phyloP scores from a whole-genome alignment of 2,113 vertebrate genomes.

The Phalacrocorax carbo region DNA sequence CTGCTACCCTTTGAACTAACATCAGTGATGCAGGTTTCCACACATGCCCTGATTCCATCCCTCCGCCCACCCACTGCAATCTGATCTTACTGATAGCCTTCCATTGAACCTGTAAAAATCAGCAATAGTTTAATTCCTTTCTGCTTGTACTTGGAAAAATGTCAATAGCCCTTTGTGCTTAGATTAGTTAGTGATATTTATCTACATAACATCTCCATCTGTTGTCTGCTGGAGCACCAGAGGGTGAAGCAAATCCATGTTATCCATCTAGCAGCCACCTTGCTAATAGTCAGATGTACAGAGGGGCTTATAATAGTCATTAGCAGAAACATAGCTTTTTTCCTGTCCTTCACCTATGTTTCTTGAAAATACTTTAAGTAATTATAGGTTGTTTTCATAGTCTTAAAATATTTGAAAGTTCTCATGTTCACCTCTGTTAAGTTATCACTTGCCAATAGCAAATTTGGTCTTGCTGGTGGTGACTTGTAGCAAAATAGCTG shows the following conservation, averaged over 20 bases:
- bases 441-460: background rate
- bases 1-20: background rate
- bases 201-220: background rate
- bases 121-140: background rate
- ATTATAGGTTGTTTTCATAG: background rate
- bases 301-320: background rate
- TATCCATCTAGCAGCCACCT: background rate
- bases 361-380: background rate
- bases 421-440: background rate
- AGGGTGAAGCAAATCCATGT: background rate
- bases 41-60: background rate
- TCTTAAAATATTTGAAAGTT: background rate
- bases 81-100: background rate
- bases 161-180: background rate
- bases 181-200: constrained; percentile 1
- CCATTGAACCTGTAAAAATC: background rate
- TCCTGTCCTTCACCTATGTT: background rate
- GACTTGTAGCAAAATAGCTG: background rate
- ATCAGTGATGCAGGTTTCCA: background rate
- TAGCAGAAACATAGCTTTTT: background rate
- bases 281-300: background rate
- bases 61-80: background rate
- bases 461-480: background rate
- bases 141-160: background rate
- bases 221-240: background rate